Percentiles rank a stretch among this genome's conserved stretches.
Conservation (phyloP, 1,140 invertebrate species). For the Orius insidiosus region DNA sequence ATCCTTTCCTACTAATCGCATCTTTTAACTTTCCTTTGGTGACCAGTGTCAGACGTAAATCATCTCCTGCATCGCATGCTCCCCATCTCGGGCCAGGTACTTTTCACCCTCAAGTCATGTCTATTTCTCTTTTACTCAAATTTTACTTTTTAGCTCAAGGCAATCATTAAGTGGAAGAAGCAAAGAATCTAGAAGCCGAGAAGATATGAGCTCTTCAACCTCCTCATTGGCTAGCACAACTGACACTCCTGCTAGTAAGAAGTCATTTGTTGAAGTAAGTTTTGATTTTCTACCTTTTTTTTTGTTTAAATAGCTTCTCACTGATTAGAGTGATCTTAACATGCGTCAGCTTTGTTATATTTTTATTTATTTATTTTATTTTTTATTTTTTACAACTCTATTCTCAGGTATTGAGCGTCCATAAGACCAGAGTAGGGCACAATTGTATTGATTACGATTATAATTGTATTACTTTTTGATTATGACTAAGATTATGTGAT, state of each 20-base stretch:
- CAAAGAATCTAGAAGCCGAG: slow-evolving; percentile 24
- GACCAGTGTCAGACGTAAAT: slow-evolving; percentile 46
- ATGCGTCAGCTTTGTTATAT: not conserved
- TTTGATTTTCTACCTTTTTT: not conserved
- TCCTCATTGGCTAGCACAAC: slow-evolving; percentile 12
- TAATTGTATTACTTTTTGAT: no score
- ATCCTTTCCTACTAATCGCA: not conserved
- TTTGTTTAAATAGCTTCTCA: not conserved
- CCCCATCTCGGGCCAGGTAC: slow-evolving; percentile 17
- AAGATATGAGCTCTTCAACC: slow-evolving; percentile 23
- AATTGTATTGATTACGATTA: no score
- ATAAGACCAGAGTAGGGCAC: no score
- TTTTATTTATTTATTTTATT: slow-evolving; percentile 1
- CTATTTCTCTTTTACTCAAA: no score
- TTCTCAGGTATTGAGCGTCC: no score
- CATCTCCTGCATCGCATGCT: slow-evolving; percentile 39
- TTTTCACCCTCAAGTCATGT: not conserved
- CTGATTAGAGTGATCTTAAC: no score
- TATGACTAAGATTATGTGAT: no score
- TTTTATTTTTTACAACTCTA: no score
- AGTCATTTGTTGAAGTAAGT: slow-evolving; percentile 63
- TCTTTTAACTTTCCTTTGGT: no score
- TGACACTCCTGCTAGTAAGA: slow-evolving; percentile 32
- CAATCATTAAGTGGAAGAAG: slow-evolving; percentile 50
- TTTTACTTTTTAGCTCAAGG: slow-evolving; percentile 27